A percentile compares a stretch with the other conserved stretches of the same genome.
phyloP scores from a whole-genome alignment of 2,113 vertebrate species.

The Rhizomys pruinosus region DNA sequence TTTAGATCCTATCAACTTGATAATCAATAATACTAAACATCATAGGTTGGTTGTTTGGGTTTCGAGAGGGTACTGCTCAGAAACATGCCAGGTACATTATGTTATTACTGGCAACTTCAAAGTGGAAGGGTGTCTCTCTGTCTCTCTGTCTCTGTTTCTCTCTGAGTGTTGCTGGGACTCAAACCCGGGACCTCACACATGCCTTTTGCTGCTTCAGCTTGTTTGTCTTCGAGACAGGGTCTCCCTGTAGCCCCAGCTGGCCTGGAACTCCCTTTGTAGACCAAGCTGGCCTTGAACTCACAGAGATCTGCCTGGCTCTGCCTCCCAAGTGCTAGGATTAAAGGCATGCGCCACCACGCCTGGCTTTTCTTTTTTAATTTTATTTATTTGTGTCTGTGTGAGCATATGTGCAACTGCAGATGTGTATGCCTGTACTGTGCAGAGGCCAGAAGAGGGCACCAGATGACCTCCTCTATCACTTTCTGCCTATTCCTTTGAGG shows the following conservation, averaged over 20 bases:
- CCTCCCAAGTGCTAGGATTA: too few relatives aligned
- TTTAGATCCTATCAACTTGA: not conserved
- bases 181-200: not conserved
- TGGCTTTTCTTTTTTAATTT: too few relatives aligned
- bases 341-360: too few relatives aligned
- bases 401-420: not conserved
- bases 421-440: not conserved
- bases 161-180: not conserved
- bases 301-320: too few relatives aligned
- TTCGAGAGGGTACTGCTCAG: not conserved
- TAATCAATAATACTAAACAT: not conserved
- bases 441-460: not conserved
- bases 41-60: not conserved
- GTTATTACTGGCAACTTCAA: not conserved
- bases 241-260: too few relatives aligned
- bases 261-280: too few relatives aligned
- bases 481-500: not conserved
- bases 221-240: too few relatives aligned
- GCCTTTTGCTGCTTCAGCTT: not conserved
- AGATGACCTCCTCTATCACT: not conserved
- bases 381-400: not conserved
- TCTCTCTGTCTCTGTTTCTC: too few relatives aligned
- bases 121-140: not conserved
- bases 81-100: not conserved
- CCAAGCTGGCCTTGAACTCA: too few relatives aligned